Evolutionary conservation across 2,797 vertebrate genomes (phyloP), one percentile per base, ranked within the genome.

Genomic region (Myiothlypis coronata): DNA sequence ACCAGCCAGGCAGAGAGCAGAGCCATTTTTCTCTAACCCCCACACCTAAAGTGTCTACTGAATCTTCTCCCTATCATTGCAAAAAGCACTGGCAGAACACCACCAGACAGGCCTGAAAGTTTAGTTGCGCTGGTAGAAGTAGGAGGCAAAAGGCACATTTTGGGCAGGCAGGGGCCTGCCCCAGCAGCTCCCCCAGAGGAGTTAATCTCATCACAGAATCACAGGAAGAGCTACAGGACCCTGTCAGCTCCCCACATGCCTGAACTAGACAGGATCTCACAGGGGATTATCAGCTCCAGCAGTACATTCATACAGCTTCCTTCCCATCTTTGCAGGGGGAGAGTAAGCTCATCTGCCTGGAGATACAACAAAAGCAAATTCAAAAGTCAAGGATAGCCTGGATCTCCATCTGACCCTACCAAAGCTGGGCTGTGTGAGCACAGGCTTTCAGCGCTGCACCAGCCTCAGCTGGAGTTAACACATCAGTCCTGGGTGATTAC

Each of bases 11-110:
- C 47, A 68, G 39, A 70, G 39, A 67, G 44, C 34, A 60, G 37
- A 90, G 5, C 12, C 0, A 0, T 46, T 90, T 72, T 27, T 39
- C 59, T 83, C 49, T 30, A 71, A 75, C 5, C 8, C 17, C n/a
- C 17, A 19, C 0, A 0, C 21, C 43, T 8, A 6, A 50, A 70
- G 4, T 0, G 0, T 17, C 20, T 41, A 20, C 34, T 59, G 7
- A 26, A 26, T 67, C 39, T 56, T 55, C n/a, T 67, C 47, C 52
- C 17, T 27, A 2, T 55, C 27, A 3, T 11, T 61, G 53, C 80
- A 65, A 34, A 49, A 57, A 39, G 9, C 41, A 22, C 49, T 37
- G 50, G 27, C 44, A 74, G n/a, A 24, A 12, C n/a, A 55, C 23
- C 12, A 57, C 15, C 55, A 47, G 55, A 16, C 2, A 44, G 35